These are phyloP conservation scores for Drosophila willistoni DNA, from an alignment of 1,140 invertebrate genomes.

Conservation along the genomic window DNA sequence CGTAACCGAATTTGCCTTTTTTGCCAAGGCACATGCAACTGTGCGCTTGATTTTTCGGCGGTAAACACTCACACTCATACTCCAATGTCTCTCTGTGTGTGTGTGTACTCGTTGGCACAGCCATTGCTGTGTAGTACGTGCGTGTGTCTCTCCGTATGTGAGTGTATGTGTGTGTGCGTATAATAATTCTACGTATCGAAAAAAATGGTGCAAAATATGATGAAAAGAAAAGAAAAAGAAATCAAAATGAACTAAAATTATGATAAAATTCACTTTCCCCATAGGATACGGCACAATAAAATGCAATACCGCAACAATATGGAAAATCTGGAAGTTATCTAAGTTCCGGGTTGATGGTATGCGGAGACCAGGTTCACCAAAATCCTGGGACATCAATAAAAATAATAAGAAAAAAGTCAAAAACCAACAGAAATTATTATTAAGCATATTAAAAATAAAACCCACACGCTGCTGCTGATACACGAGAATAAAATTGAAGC, in stretches of 20 bases:
- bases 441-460: conserved; percentile 36
- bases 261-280: conserved; percentile 57
- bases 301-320: conserved; percentile 41
- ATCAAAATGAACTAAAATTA: conserved; percentile 54
- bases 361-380: conserved; percentile 23
- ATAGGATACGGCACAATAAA: conserved; percentile 59
- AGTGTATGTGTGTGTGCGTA: conserved; percentile 58
- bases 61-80: conserved; percentile 81
- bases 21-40: conserved; percentile 71
- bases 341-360: conserved; percentile 33
- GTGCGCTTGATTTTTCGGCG: conserved; percentile 80
- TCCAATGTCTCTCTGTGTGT: conserved; percentile 58
- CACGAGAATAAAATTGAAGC: conserved; percentile 61
- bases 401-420: not conserved
- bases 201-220: conserved; percentile 83
- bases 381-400: conserved; percentile 20
- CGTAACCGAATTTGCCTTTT: conserved; percentile 61
- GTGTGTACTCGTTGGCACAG: conserved; percentile 43
- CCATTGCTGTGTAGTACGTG: conserved; percentile 58
- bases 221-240: conserved; percentile 46
- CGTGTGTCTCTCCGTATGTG: conserved; percentile 50
- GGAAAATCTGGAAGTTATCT: conserved; percentile 51
- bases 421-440: conserved; percentile 33
- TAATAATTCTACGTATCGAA: conserved; percentile 80
- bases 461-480: conserved; percentile 27